Conservation (phyloP, 2,888 invertebrate species). For the Adelognathus sp. region DNA sequence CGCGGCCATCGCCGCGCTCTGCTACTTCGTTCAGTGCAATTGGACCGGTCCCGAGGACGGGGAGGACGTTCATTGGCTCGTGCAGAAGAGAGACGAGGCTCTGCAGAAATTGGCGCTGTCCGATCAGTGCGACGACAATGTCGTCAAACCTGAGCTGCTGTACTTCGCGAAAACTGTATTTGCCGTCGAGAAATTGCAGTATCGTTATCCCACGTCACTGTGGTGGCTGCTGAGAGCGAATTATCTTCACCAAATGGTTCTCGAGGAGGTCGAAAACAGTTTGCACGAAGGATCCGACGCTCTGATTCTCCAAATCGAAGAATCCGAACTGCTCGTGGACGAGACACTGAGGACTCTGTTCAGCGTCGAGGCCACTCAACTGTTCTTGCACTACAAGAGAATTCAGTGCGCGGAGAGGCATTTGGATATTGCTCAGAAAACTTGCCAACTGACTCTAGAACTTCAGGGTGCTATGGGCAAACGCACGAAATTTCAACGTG, state of each 20-base stretch:
- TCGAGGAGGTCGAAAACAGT: conserved; percentile 89
- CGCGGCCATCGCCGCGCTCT: conserved; percentile 86
- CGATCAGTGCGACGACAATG: conserved; percentile 78
- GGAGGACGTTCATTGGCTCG: conserved; percentile 68
- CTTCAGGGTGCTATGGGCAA: conserved; percentile 92
- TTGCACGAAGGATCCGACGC: conserved; percentile 85
- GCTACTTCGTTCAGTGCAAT: conserved; percentile 90
- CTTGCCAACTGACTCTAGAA: conserved; percentile 86
- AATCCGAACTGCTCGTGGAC: conserved; percentile 59
- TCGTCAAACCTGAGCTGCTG: conserved; percentile 72
- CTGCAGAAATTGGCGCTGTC: conserved; percentile 75
- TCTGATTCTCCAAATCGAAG: conserved; percentile 76
- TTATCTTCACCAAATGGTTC: conserved; percentile 88
- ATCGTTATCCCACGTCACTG: conserved; percentile 82
- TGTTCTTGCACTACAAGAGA: conserved; percentile 89
- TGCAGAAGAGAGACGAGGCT: conserved; percentile 68
- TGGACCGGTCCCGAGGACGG: conserved; percentile 88
- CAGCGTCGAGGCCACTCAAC: conserved; percentile 85
- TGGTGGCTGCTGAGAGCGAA: conserved; percentile 88
- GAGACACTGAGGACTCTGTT: conserved; percentile 78
- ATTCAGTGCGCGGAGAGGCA: conserved; percentile 87
- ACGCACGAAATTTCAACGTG: conserved; percentile 94
- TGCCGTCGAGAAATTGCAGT: conserved; percentile 77
- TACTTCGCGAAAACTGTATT: conserved; percentile 79
- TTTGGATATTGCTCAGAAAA: conserved; percentile 85